Base-by-base conservation (phyloP, 2,113 vertebrate species). In the Lagenorhynchus albirostris region DNA sequence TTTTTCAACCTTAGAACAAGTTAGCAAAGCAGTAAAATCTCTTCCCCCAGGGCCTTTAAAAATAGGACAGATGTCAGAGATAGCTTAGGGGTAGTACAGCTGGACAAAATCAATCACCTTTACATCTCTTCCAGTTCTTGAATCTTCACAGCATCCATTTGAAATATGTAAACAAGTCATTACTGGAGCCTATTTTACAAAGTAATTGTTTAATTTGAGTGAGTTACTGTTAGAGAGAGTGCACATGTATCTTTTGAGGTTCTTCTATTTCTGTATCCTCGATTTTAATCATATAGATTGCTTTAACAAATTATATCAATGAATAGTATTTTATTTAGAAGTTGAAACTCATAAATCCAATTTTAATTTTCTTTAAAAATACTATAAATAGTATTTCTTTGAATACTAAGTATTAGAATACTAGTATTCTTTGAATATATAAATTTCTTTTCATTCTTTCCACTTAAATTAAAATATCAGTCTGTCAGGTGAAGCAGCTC, bases 1-100 rank as follows among this genome's bases (percentile, higher is more conserved):
- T 58, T 83, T 91, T 94, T 36, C 91, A 95, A 88, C 6, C 6
- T n/a, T 87, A 55, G 8, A 89, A 68, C 47, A 88, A 92, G 33
- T 89, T 91, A 94, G 41, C 83, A 91, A 93, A 97, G 15, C 74
- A 91, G 6, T n/a, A 94, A 93, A 95, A 94, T 89, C 18, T 94
- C 63, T 41, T 89, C 96, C 36, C 20, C 23, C 18, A 58, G 36
- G 38, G 55, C 13, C 62, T 83, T 68, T 60, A 88, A 95, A 96
- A 95, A 65, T 58, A 88, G 65, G 44, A 82, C 53, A 95, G 60
- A 88, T 89, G 44, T 91, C 81, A 84, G 65, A 76, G 18, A 83
- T 84, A n/a, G 58, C 68, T 96, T 91, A 62, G 41, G 11, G 86
- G 38, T 62, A 62, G 50, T 94, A 13, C 18, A 77, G 14, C 53